Percentiles rank a stretch among this genome's conserved stretches.
phyloP scores from a whole-genome alignment of 30 jellyfish, hydroid and myxozoan species.

The Phacellophora camtschatica region DNA sequence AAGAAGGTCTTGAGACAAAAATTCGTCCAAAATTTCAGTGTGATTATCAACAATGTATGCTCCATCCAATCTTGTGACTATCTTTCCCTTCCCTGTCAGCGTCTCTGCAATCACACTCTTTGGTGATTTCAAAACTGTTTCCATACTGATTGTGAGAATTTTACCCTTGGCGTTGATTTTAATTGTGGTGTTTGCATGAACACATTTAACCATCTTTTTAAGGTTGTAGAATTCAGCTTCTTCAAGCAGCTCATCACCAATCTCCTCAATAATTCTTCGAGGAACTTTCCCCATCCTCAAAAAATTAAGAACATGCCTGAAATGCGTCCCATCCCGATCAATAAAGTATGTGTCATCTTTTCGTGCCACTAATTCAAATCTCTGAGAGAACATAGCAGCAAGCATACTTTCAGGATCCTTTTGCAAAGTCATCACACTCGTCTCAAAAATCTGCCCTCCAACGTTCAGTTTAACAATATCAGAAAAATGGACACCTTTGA shows the following conservation, averaged over 20 bases:
- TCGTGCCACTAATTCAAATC: background rate
- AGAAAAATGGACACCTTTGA: background rate
- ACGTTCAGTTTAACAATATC: background rate
- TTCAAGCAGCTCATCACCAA: constrained; percentile 6
- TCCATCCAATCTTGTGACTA: too few species aligned
- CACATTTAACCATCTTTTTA: too few species aligned
- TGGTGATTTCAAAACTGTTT: too few species aligned
- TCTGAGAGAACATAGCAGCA: constrained; percentile 1
- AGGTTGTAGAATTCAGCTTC: constrained; percentile 1
- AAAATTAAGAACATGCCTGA: background rate
- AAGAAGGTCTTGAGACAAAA: too few species aligned
- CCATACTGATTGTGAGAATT: too few species aligned
- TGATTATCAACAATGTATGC: too few species aligned
- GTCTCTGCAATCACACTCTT: too few species aligned
- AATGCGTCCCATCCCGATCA: background rate
- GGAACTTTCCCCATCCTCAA: background rate
- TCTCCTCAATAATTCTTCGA: background rate
- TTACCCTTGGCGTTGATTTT: too few species aligned
- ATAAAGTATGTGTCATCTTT: constrained; percentile 5
- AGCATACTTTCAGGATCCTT: constrained; percentile 1
- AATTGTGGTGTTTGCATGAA: too few species aligned
- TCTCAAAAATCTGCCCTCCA: background rate
- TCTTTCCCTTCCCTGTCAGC: too few species aligned
- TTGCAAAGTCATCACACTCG: background rate
- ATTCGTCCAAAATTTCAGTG: too few species aligned